A percentile compares a stretch with the other conserved stretches of the same genome.
phyloP scores from a whole-genome alignment of 53 echinoderm and acorn worm species.

The Echinarachnius parma region DNA sequence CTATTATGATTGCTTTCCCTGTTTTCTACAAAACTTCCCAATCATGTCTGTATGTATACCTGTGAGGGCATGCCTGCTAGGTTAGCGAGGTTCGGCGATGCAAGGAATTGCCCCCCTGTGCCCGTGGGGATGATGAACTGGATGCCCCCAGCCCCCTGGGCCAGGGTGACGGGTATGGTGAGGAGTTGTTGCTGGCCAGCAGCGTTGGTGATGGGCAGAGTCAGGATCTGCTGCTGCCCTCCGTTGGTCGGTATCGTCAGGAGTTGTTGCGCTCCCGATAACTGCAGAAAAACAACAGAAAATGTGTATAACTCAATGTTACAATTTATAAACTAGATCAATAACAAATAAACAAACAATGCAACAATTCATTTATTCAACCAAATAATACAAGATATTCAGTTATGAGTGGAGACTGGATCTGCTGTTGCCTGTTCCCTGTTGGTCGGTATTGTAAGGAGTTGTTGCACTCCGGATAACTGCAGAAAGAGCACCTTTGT shows the following conservation, averaged over 20 bases:
- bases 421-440: no score
- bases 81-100: slow-evolving; percentile 66
- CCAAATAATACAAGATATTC: no score
- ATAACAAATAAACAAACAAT: background rate
- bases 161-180: slow-evolving; percentile 92
- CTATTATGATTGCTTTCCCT: no score
- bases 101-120: slow-evolving; percentile 69
- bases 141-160: slow-evolving; percentile 93
- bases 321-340: background rate
- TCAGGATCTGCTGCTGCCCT: slow-evolving; percentile 82
- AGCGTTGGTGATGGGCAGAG: slow-evolving; percentile 95
- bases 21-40: no score
- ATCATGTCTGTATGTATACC: no score
- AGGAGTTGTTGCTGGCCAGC: slow-evolving; percentile 98
- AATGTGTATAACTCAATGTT: background rate
- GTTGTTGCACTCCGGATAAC: no score
- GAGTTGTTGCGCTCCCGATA: slow-evolving; percentile 81
- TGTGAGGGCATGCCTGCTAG: slow-evolving; percentile 56
- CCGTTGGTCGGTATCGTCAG: slow-evolving; percentile 93
- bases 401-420: no score
- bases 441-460: no score
- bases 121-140: slow-evolving; percentile 95
- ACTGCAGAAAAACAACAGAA: slow-evolving; percentile 28
- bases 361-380: no score
- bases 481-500: no score